Evolutionary conservation across 2,797 vertebrate genomes (phyloP).

Genomic region (Falco columbarius): DNA sequence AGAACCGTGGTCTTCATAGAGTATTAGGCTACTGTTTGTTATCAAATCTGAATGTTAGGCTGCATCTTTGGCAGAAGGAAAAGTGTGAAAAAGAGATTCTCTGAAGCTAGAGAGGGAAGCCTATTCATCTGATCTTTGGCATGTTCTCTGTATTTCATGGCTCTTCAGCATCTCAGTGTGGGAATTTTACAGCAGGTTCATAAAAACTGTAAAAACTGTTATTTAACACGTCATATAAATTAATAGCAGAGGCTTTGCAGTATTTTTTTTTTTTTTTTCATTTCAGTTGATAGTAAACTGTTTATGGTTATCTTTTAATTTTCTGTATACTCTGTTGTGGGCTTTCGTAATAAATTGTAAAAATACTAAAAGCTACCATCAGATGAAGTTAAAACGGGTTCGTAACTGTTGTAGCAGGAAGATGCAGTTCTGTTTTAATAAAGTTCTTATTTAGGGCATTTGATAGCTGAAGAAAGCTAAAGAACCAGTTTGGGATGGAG

Average conservation of each 20-base stretch:
- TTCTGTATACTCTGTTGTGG: neutral
- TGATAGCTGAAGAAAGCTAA: neutral
- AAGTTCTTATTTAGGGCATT: neutral
- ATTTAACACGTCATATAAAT: neutral
- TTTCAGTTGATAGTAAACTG: neutral
- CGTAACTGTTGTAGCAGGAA: neutral
- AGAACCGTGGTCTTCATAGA: neutral
- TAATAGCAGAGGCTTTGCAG: neutral
- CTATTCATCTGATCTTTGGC: neutral
- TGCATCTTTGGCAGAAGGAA: neutral
- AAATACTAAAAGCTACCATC: neutral
- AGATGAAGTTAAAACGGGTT: neutral
- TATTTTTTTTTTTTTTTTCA: neutral
- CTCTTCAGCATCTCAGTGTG: neutral
- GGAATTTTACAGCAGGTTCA: neutral
- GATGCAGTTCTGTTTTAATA: neutral
- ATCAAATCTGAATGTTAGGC: neutral
- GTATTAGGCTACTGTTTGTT: neutral
- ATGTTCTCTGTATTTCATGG: neutral
- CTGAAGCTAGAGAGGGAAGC: neutral
- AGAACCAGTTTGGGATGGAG: neutral
- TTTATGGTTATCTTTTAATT: neutral
- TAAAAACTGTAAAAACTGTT: neutral
- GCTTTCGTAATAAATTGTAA: neutral
- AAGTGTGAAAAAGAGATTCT: neutral